phyloP scores from a whole-genome alignment of 2,113 vertebrate genomes.

The Onychostruthus taczanowskii region DNA sequence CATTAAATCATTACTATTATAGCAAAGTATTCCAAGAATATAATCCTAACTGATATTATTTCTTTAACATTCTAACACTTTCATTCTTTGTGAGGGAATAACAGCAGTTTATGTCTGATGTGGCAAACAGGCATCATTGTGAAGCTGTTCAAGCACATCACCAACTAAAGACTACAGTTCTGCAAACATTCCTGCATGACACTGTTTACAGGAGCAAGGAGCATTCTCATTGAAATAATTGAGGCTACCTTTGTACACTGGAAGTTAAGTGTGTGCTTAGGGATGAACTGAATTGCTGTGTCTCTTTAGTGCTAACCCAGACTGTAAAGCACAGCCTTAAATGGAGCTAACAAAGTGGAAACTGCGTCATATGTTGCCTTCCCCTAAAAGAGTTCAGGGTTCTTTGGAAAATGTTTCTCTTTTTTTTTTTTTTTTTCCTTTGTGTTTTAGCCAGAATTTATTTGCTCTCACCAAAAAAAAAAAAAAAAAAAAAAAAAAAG shows the following conservation, averaged over 20 bases:
- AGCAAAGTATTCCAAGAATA: neutral
- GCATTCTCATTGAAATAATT: neutral
- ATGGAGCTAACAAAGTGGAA: neutral
- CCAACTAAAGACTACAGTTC: neutral
- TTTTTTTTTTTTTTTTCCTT: neutral
- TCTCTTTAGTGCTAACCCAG: neutral
- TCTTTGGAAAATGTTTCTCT: neutral
- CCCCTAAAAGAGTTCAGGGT: neutral
- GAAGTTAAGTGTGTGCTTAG: neutral
- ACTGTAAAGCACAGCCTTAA: neutral
- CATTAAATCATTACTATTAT: neutral
- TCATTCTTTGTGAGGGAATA: neutral
- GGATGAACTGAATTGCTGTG: neutral
- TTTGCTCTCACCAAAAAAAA: neutral
- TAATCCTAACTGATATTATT: neutral
- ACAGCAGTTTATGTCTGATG: neutral
- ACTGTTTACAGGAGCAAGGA: neutral
- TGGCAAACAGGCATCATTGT: neutral
- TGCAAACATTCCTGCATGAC: neutral
- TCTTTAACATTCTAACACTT: neutral
- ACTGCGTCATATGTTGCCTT: neutral
- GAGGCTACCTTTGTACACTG: neutral
- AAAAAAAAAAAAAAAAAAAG: no score
- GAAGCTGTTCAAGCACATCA: neutral
- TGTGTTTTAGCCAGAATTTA: neutral